A percentile compares a stretch with the other conserved stretches of the same genome.
phyloP scores from a whole-genome alignment of 2,888 invertebrate species.

The Eupsilia transversa region DNA sequence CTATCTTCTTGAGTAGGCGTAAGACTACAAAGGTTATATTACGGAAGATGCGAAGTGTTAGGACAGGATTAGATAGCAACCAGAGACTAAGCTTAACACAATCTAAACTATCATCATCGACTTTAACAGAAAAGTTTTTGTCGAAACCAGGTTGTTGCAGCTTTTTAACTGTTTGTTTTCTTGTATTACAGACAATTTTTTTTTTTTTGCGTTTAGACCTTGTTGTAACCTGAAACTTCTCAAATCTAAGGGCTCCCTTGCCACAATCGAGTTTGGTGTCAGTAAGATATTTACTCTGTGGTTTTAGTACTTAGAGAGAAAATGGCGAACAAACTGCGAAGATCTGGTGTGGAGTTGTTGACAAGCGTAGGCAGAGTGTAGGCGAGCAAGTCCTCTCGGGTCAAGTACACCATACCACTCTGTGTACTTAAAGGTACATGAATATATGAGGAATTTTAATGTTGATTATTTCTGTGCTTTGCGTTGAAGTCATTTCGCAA shows the following conservation, averaged over 20 bases:
- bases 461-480: not conserved
- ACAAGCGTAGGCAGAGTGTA: slow-evolving; percentile 65
- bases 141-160: not conserved
- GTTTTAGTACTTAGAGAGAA: slow-evolving; percentile 38
- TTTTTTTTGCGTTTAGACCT: too few species aligned
- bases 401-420: slow-evolving; percentile 56
- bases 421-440: slow-evolving; percentile 35
- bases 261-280: not conserved
- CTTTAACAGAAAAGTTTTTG: not conserved
- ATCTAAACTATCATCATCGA: not conserved
- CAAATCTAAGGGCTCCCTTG: too few species aligned
- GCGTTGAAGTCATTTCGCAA: not conserved
- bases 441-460: slow-evolving; percentile 12
- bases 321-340: slow-evolving; percentile 47
- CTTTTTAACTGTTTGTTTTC: not conserved
- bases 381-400: slow-evolving; percentile 65
- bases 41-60: slow-evolving; percentile 44
- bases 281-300: slow-evolving; percentile 6
- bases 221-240: too few species aligned
- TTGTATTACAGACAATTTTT: not conserved
- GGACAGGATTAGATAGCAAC: slow-evolving; percentile 2
- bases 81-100: not conserved
- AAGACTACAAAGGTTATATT: slow-evolving; percentile 48
- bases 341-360: slow-evolving; percentile 50
- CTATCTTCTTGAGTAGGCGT: slow-evolving; percentile 51